Evolutionary conservation across 2,888 invertebrate species (phyloP).

Genomic region (Steinernema scapterisci): DNA sequence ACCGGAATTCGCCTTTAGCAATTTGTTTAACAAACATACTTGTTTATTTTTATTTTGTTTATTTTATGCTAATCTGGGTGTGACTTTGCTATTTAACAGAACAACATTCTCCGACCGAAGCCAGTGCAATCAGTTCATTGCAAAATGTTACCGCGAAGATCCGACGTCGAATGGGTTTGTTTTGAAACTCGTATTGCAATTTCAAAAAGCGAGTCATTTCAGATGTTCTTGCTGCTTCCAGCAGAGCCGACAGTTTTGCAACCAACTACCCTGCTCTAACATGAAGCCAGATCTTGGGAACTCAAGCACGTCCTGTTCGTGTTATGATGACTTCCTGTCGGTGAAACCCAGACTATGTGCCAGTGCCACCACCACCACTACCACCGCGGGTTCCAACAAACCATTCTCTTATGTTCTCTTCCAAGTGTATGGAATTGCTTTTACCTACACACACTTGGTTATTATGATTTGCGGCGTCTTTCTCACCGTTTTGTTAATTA

Average conservation of each 20-base stretch:
- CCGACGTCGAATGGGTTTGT: neutral
- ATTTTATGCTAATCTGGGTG: too few species aligned
- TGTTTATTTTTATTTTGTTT: too few species aligned
- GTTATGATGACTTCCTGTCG: slow-evolving; percentile 52
- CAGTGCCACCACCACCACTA: neutral
- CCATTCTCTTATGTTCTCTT: neutral
- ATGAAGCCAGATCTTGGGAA: slow-evolving; percentile 56
- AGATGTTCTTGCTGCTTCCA: slow-evolving; percentile 64
- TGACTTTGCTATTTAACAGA: neutral
- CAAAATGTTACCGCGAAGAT: neutral
- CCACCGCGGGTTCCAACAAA: too few species aligned
- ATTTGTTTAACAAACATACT: too few species aligned
- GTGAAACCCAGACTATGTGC: slow-evolving; percentile 53
- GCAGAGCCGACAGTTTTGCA: slow-evolving; percentile 58
- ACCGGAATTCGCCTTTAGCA: too few species aligned
- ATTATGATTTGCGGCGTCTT: slow-evolving; percentile 9
- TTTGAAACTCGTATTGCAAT: neutral
- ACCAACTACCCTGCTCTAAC: slow-evolving; percentile 57
- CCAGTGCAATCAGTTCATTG: neutral
- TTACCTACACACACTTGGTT: slow-evolving; percentile 8
- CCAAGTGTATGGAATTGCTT: neutral
- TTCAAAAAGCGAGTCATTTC: slow-evolving; percentile 30
- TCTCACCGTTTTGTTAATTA: slow-evolving; percentile 18
- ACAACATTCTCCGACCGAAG: neutral
- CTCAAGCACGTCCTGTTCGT: slow-evolving; percentile 58